phyloP scores from a whole-genome alignment of 53 echinoderm and acorn worm genomes.

The Holothuria leucospilota region DNA sequence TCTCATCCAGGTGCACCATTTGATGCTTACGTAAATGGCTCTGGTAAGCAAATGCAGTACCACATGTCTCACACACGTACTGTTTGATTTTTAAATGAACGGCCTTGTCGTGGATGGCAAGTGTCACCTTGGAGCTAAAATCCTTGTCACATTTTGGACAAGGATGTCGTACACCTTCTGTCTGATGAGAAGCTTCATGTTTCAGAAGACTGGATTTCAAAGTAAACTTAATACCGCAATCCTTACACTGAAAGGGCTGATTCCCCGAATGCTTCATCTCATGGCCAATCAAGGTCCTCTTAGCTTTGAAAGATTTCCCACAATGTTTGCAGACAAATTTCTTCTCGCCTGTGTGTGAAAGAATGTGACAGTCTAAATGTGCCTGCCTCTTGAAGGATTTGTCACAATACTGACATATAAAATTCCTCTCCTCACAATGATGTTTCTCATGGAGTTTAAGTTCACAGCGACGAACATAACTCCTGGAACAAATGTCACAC shows the following conservation, averaged over 20 bases:
- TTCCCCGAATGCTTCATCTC: slow-evolving; percentile 34
- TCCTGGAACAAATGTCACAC: slow-evolving; percentile 21
- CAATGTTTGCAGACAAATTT: slow-evolving; percentile 22
- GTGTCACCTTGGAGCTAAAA: slow-evolving; percentile 38
- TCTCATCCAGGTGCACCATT: slow-evolving; percentile 43
- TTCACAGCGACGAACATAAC: slow-evolving; percentile 46
- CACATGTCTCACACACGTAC: slow-evolving; percentile 50
- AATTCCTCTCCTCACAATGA: slow-evolving; percentile 33
- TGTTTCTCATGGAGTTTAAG: slow-evolving; percentile 32
- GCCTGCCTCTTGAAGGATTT: slow-evolving; percentile 48
- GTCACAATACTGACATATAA: slow-evolving; percentile 20
- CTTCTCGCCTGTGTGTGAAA: slow-evolving; percentile 42
- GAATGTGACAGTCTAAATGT: slow-evolving; percentile 41
- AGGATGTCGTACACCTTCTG: not conserved
- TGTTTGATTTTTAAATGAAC: slow-evolving; percentile 42
- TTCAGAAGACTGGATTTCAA: slow-evolving; percentile 48
- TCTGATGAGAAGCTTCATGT: slow-evolving; percentile 18
- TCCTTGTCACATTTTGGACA: slow-evolving; percentile 51
- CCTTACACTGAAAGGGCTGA: slow-evolving; percentile 41
- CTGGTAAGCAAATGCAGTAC: slow-evolving; percentile 36
- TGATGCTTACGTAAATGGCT: slow-evolving; percentile 48
- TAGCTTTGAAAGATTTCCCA: slow-evolving; percentile 45
- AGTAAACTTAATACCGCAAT: slow-evolving; percentile 49
- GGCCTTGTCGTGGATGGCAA: slow-evolving; percentile 37
- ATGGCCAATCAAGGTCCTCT: slow-evolving; percentile 31